phyloP scores from a whole-genome alignment of 2,113 vertebrate species.

The Megaleporinus macrocephalus region DNA sequence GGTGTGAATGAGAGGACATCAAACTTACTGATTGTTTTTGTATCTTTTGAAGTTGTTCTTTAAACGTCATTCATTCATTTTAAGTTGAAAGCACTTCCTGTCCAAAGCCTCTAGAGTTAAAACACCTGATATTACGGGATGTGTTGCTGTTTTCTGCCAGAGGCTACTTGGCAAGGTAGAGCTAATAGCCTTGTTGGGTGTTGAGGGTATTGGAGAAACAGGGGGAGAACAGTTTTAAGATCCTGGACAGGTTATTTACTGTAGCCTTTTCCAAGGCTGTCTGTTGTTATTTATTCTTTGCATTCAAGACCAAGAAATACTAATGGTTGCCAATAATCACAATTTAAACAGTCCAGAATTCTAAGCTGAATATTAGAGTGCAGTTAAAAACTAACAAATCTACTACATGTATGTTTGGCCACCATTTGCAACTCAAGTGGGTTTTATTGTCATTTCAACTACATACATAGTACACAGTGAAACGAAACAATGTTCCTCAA shows the following conservation, averaged over 20 bases:
- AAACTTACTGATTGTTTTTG: neutral
- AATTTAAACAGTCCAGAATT: neutral
- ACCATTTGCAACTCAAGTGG: no score
- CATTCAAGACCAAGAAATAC: neutral
- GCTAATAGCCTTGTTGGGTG: neutral
- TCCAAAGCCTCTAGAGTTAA: neutral
- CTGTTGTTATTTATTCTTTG: conserved; percentile 21
- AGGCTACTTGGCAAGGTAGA: neutral
- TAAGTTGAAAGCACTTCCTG: neutral
- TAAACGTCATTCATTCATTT: neutral
- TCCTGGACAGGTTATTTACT: conserved; percentile 26
- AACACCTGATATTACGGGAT: neutral
- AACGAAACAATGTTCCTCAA: no score
- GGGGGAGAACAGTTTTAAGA: conserved; percentile 25
- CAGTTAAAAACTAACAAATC: no score
- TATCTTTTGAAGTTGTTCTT: neutral
- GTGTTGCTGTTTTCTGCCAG: neutral
- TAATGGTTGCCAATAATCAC: neutral
- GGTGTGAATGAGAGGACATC: conserved; percentile 10
- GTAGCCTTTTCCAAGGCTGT: conserved; percentile 37
- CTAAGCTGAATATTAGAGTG: no score
- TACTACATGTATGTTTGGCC: no score
- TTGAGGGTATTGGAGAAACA: neutral
- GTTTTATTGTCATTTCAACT: no score
- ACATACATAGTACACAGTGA: no score